These are phyloP conservation scores for Phalacrocorax pelagicus DNA, from an alignment of 2,113 vertebrate genomes.

Conservation along the genomic window DNA sequence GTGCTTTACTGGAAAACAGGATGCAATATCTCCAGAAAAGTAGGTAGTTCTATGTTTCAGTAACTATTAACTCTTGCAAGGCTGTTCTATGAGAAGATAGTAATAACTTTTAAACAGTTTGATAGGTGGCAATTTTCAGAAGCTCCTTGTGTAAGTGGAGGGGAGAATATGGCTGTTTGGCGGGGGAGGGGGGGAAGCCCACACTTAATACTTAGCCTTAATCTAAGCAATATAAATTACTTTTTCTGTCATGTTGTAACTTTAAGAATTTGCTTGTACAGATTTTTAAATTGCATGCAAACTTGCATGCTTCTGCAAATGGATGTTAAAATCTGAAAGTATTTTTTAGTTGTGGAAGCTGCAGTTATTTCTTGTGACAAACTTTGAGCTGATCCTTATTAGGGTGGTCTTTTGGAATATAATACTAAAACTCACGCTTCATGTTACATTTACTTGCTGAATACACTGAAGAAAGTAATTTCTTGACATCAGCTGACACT, in stretches of 20 bases:
- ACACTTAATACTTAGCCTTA: not conserved
- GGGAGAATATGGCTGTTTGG: not conserved
- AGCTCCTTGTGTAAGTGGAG: not conserved
- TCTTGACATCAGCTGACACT: not conserved
- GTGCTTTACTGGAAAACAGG: not conserved
- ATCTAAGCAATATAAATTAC: not conserved
- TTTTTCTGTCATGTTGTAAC: fast-evolving
- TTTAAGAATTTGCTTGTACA: not conserved
- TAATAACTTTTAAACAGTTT: not conserved
- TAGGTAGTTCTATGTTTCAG: not conserved
- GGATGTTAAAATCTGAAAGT: not conserved
- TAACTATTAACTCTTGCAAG: not conserved
- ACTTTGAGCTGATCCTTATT: not conserved
- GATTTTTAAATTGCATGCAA: not conserved
- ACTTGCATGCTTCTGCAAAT: not conserved
- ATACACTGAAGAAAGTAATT: not conserved
- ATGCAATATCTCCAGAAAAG: not conserved
- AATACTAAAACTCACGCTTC: not conserved
- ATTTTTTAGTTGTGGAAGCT: not conserved
- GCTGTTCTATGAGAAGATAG: not conserved
- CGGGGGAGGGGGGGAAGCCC: no score
- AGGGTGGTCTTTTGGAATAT: not conserved
- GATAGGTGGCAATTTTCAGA: not conserved
- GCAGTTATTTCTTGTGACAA: not conserved
- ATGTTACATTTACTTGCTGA: not conserved